Evolutionary conservation across 2,888 invertebrate species (phyloP).

Genomic region (Drosophila fulvimacula): DNA sequence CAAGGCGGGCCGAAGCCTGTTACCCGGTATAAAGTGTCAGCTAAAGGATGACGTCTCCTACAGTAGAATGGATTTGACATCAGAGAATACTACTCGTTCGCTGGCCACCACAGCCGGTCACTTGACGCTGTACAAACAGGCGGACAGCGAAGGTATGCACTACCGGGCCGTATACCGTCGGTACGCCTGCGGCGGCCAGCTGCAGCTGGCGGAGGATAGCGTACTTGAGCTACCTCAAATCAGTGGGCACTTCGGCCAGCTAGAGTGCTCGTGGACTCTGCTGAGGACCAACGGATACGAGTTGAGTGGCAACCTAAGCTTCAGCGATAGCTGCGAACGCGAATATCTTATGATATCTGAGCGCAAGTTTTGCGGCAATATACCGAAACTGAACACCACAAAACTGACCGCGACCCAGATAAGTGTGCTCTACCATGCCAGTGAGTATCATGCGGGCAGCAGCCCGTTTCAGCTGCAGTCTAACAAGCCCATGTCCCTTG

Average conservation of each 20-base stretch:
- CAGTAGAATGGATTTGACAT: neutral
- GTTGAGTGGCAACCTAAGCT: conserved; percentile 86
- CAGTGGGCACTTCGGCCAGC: conserved; percentile 66
- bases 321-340: conserved; percentile 86
- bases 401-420: conserved; percentile 81
- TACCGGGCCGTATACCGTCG: conserved; percentile 87
- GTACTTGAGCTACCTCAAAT: conserved; percentile 82
- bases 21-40: conserved; percentile 3
- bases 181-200: conserved; percentile 89
- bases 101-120: conserved; percentile 55
- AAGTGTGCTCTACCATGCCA: conserved; percentile 89
- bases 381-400: conserved; percentile 37
- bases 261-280: conserved; percentile 91
- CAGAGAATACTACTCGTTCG: conserved; percentile 52
- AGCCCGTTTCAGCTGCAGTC: conserved; percentile 56
- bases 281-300: conserved; percentile 58
- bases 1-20: neutral
- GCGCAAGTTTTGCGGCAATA: conserved; percentile 87
- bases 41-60: conserved; percentile 35
- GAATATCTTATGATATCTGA: conserved; percentile 86
- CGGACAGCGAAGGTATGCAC: neutral
- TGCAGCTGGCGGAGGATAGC: conserved; percentile 82
- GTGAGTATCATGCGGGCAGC: conserved; percentile 57
- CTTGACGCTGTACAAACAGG: conserved; percentile 56
- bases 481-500: conserved; percentile 10